These are phyloP conservation scores for Tetramorium alpestre DNA, from an alignment of 1,140 invertebrate genomes.

Conservation along the genomic window DNA sequence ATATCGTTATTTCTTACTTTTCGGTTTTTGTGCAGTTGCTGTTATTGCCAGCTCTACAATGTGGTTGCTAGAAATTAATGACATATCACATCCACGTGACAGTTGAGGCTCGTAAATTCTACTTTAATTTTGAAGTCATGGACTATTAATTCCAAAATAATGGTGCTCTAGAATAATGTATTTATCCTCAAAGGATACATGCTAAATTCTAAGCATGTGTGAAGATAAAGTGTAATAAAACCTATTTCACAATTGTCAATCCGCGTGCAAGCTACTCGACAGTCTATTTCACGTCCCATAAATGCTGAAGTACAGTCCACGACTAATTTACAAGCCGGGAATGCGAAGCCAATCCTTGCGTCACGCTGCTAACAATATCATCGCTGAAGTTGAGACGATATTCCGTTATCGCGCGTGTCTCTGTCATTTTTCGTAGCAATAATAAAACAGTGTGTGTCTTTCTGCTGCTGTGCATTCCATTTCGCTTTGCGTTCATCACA, in stretches of 20 bases:
- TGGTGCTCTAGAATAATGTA: neutral
- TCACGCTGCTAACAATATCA: conserved; percentile 53
- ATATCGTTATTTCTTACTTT: neutral
- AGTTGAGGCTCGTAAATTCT: conserved; percentile 43
- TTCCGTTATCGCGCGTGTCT: neutral
- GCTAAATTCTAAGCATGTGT: neutral
- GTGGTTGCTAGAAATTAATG: conserved; percentile 29
- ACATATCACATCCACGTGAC: conserved; percentile 17
- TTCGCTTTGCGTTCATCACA: neutral
- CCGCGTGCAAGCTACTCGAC: neutral
- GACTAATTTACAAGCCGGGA: conserved; percentile 36
- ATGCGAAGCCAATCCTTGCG: conserved; percentile 47
- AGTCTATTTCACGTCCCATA: conserved; percentile 51
- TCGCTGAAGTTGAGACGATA: neutral
- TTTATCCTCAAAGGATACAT: neutral
- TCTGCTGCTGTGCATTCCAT: neutral
- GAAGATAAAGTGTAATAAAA: conserved; percentile 25
- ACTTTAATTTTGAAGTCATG: conserved; percentile 32
- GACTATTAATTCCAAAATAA: conserved; percentile 31
- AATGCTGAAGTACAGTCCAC: conserved; percentile 5
- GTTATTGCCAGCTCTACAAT: neutral
- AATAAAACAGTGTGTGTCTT: neutral
- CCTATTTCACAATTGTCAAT: conserved; percentile 46
- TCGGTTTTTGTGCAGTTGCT: neutral
- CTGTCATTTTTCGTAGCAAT: neutral